phyloP scores from a whole-genome alignment of 2,113 vertebrate species.

The Hemibagrus wyckioides region DNA sequence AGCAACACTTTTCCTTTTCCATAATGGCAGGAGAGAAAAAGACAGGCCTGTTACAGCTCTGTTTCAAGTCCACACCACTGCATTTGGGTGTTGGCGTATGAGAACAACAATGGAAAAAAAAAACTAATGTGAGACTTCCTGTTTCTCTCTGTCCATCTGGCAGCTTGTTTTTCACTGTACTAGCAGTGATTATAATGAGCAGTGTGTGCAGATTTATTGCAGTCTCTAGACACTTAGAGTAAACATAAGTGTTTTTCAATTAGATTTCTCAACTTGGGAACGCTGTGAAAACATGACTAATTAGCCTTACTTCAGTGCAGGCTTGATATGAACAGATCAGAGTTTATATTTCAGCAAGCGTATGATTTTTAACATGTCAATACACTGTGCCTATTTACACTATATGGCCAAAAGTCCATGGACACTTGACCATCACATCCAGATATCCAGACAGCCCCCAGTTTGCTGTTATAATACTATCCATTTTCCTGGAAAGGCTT shows the following conservation, averaged over 20 bases:
- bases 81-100: constrained; percentile 40
- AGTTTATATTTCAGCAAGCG: not conserved
- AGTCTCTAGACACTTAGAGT: constrained; percentile 26
- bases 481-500: not conserved
- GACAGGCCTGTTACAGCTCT: not conserved
- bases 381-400: not conserved
- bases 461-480: not conserved
- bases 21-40: not conserved
- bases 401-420: not conserved
- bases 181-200: constrained; percentile 26
- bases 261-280: constrained; percentile 32
- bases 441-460: not conserved
- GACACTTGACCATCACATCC: not conserved
- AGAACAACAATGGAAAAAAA: constrained; percentile 11
- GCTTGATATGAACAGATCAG: constrained; percentile 3
- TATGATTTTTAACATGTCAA: not conserved
- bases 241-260: constrained; percentile 42
- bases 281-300: constrained; percentile 22
- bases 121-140: constrained; percentile 29
- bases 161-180: constrained; percentile 8
- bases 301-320: constrained; percentile 18
- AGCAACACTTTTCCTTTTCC: not conserved
- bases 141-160: constrained; percentile 36
- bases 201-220: constrained; percentile 20
- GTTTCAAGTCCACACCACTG: constrained; percentile 22